phyloP scores from a whole-genome alignment of 2,113 vertebrate species.

The Oreochromis spilurus region DNA sequence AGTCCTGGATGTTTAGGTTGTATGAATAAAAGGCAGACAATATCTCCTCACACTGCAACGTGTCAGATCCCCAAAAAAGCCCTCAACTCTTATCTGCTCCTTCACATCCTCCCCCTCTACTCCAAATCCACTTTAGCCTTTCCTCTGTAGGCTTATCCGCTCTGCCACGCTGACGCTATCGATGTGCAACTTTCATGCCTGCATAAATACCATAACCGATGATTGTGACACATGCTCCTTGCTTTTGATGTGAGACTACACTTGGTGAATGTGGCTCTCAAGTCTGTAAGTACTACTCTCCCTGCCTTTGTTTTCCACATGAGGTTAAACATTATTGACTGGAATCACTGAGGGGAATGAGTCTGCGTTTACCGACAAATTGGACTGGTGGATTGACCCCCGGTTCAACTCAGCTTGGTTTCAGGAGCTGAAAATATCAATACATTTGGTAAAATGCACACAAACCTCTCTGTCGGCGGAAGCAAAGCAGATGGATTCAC shows the following conservation, averaged over 20 bases:
- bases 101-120: not conserved
- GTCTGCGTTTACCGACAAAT: slow-evolving; percentile 54
- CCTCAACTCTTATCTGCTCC: slow-evolving; percentile 39
- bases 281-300: slow-evolving; percentile 4
- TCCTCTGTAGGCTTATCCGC: slow-evolving; percentile 44
- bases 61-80: slow-evolving; percentile 29
- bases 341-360: slow-evolving; percentile 50
- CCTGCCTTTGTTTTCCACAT: slow-evolving; percentile 38
- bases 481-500: slow-evolving; percentile 4
- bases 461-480: not conserved
- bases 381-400: slow-evolving; percentile 41
- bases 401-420: slow-evolving; percentile 36
- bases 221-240: slow-evolving; percentile 33
- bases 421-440: slow-evolving; percentile 43
- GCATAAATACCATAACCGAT: slow-evolving; percentile 51
- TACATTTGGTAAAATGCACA: slow-evolving; percentile 22
- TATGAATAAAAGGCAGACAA: slow-evolving; percentile 26
- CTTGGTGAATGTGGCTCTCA: slow-evolving; percentile 10
- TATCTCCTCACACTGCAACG: slow-evolving; percentile 20
- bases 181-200: slow-evolving; percentile 42
- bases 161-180: slow-evolving; percentile 50
- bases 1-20: not conserved
- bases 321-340: slow-evolving; percentile 61
- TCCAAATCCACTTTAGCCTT: slow-evolving; percentile 50
- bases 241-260: slow-evolving; percentile 28